phyloP scores from a whole-genome alignment of 2,797 vertebrate species.

The Clangula hyemalis region DNA sequence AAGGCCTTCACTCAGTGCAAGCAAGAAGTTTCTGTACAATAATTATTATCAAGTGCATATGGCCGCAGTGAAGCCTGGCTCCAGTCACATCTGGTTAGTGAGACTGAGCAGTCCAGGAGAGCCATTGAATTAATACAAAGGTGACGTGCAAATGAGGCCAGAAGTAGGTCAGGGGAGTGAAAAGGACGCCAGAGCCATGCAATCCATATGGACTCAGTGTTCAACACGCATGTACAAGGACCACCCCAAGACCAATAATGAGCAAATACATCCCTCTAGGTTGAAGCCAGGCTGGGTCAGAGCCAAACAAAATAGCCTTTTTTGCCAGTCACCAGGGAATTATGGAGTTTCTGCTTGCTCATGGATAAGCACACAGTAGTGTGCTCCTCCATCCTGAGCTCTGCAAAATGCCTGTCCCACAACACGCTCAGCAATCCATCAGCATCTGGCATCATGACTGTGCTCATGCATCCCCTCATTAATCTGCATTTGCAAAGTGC shows the following conservation, averaged over 20 bases:
- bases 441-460: no score
- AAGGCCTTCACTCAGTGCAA: neutral
- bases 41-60: fast-evolving
- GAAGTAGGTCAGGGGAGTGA: conserved; percentile 22
- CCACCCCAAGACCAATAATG: no score
- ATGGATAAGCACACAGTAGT: neutral
- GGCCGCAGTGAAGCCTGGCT: neutral
- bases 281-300: neutral
- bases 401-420: neutral
- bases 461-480: neutral
- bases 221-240: no score
- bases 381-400: neutral
- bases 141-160: neutral
- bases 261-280: neutral
- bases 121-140: fast-evolving
- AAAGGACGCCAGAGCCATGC: fast-evolving
- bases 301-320: fast-evolving
- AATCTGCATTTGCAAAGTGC: fast-evolving
- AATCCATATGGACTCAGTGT: neutral
- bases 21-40: neutral
- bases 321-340: fast-evolving
- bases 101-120: neutral
- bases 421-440: fast-evolving
- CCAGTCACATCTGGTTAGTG: neutral
- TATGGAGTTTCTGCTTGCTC: neutral